Evolutionary conservation across 2,113 vertebrate species (phyloP).

Genomic region (Noctilio leporinus): DNA sequence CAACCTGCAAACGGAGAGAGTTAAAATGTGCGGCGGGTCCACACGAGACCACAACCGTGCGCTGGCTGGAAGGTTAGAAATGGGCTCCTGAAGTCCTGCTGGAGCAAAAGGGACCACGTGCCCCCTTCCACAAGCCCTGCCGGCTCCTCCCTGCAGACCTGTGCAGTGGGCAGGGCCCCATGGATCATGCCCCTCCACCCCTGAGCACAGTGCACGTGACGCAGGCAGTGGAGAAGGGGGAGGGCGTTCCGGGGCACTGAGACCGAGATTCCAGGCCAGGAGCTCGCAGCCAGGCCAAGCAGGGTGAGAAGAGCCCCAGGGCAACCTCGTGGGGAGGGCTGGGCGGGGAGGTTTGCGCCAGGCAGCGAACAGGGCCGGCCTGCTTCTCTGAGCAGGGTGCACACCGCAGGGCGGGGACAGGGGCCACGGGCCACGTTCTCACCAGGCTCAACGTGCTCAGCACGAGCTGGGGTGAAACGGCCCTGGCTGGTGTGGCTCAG

Average conservation of each 20-base stretch:
- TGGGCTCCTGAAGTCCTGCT: fast-evolving
- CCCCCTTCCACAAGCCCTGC: fast-evolving
- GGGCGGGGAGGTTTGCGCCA: background rate
- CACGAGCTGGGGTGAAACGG: too few relatives aligned
- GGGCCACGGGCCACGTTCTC: too few relatives aligned
- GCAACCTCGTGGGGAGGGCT: fast-evolving
- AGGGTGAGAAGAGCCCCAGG: fast-evolving
- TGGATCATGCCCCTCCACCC: fast-evolving
- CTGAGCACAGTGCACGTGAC: fast-evolving
- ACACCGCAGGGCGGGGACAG: fast-evolving
- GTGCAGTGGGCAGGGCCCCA: fast-evolving
- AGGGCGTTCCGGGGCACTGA: fast-evolving
- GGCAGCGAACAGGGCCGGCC: too few relatives aligned
- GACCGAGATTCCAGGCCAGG: fast-evolving
- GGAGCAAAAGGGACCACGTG: fast-evolving
- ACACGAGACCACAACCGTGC: fast-evolving
- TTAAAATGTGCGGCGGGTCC: fast-evolving
- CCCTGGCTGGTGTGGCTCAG: too few relatives aligned
- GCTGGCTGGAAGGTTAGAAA: fast-evolving
- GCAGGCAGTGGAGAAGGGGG: fast-evolving
- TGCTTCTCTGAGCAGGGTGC: background rate
- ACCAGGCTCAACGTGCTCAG: too few relatives aligned
- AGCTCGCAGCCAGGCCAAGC: background rate
- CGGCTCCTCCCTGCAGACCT: background rate
- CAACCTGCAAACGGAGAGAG: background rate